These are phyloP conservation scores for Drosophila leontia DNA, from an alignment of 1,140 invertebrate species.

Conservation along the genomic window DNA sequence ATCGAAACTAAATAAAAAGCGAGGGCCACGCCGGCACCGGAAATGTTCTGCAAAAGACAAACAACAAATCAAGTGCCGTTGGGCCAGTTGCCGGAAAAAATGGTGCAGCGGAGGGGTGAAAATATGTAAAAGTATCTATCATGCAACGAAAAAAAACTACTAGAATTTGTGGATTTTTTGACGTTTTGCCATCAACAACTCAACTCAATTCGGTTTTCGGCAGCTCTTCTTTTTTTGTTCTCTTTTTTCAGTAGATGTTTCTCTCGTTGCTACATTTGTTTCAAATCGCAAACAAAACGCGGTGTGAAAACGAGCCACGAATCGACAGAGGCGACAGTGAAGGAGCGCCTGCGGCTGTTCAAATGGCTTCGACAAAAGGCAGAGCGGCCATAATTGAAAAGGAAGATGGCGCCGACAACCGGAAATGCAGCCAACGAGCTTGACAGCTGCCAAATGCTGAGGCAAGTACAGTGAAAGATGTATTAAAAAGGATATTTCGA, in stretches of 20 bases:
- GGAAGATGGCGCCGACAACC: constrained; percentile 70
- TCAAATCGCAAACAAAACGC: constrained; percentile 71
- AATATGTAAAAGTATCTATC: constrained; percentile 82
- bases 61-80: constrained; percentile 80
- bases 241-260: neutral
- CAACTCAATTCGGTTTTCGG: constrained; percentile 72
- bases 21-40: constrained; percentile 29
- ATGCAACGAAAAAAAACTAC: constrained; percentile 56
- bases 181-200: constrained; percentile 52
- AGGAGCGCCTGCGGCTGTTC: constrained; percentile 24
- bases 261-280: constrained; percentile 52
- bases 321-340: constrained; percentile 41
- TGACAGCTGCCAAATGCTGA: constrained; percentile 43
- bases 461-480: constrained; percentile 1
- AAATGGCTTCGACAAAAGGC: constrained; percentile 23
- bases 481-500: no score
- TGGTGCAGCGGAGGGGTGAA: constrained; percentile 29
- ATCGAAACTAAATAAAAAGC: constrained; percentile 73
- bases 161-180: constrained; percentile 66
- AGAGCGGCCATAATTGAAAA: constrained; percentile 71
- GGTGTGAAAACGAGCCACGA: constrained; percentile 74
- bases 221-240: constrained; percentile 5
- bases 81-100: constrained; percentile 68
- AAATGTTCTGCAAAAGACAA: constrained; percentile 79
- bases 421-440: constrained; percentile 66